These are phyloP conservation scores for Calliopsis andreniformis DNA, from an alignment of 1,140 invertebrate genomes.

Conservation along the genomic window DNA sequence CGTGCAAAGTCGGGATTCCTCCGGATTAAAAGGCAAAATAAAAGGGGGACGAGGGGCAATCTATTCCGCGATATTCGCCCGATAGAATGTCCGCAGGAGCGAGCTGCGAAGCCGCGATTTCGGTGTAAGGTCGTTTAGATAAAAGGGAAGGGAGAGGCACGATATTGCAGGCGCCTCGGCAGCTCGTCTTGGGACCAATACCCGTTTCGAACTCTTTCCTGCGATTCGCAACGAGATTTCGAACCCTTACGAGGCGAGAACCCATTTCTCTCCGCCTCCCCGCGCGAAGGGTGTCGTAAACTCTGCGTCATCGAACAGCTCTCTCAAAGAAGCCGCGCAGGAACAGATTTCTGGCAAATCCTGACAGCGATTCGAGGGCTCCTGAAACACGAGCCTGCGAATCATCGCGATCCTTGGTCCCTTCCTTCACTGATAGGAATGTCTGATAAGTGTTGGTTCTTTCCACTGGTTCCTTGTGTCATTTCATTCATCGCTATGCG, in stretches of 20 bases:
- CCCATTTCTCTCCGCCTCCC: conserved; percentile 23
- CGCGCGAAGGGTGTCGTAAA: conserved; percentile 34
- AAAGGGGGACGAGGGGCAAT: conserved; percentile 17
- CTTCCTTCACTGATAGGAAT: conserved; percentile 27
- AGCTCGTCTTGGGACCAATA: conserved; percentile 62
- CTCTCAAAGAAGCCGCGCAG: conserved; percentile 37
- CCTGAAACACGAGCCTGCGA: not conserved
- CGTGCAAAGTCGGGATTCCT: not conserved
- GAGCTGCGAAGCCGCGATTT: conserved; percentile 30
- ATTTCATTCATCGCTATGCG: too few species aligned
- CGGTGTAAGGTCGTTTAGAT: conserved; percentile 47
- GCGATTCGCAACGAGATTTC: conserved; percentile 63
- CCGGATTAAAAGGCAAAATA: conserved; percentile 26
- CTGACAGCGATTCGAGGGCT: conserved; percentile 2
- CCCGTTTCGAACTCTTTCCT: conserved; percentile 59
- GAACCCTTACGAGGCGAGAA: conserved; percentile 63
- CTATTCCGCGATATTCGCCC: conserved; percentile 22
- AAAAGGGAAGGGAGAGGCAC: conserved; percentile 37
- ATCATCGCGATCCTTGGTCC: conserved; percentile 7
- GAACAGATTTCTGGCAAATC: conserved; percentile 40
- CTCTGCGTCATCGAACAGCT: conserved; percentile 39
- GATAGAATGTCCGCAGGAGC: conserved; percentile 15
- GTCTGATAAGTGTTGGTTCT: not conserved
- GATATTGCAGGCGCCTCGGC: conserved; percentile 54
- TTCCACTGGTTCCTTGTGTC: too few species aligned